Evolutionary conservation across 2,113 vertebrate species (phyloP).

Genomic region (Macaca nemestrina): DNA sequence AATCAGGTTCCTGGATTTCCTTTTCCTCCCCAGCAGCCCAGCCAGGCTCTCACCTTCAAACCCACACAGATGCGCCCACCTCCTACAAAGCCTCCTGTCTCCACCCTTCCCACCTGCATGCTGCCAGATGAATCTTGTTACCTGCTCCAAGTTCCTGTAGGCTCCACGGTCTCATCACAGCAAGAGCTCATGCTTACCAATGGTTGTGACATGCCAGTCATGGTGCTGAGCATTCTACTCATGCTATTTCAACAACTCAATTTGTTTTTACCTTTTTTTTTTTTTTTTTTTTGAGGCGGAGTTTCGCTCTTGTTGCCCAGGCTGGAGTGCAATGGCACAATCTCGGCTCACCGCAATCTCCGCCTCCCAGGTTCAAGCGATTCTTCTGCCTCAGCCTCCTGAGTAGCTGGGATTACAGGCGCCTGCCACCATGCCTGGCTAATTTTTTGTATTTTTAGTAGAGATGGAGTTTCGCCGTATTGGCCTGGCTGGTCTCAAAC

Average conservation of each 20-base stretch:
- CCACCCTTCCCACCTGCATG: background rate
- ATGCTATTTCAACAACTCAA: background rate
- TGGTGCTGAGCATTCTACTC: no score
- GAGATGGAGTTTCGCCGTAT: no score
- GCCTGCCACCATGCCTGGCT: no score
- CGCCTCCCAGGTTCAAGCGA: no score
- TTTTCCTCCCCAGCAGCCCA: background rate
- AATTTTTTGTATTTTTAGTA: no score
- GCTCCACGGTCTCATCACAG: background rate
- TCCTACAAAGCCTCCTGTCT: background rate
- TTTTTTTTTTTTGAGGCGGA: background rate
- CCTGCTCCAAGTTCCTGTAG: background rate
- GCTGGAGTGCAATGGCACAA: no score
- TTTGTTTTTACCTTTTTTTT: no score
- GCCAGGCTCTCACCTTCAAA: background rate
- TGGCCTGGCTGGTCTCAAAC: no score
- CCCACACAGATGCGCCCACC: background rate
- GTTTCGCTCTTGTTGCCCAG: no score
- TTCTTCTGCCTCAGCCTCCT: no score
- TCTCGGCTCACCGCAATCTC: no score
- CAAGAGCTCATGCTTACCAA: background rate
- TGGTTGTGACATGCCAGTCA: background rate
- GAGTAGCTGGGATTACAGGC: no score
- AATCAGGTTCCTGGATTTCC: background rate
- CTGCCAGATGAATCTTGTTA: background rate